These are phyloP conservation scores for Lagocephalus sceleratus DNA, from an alignment of 2,797 vertebrate genomes.

Conservation along the genomic window DNA sequence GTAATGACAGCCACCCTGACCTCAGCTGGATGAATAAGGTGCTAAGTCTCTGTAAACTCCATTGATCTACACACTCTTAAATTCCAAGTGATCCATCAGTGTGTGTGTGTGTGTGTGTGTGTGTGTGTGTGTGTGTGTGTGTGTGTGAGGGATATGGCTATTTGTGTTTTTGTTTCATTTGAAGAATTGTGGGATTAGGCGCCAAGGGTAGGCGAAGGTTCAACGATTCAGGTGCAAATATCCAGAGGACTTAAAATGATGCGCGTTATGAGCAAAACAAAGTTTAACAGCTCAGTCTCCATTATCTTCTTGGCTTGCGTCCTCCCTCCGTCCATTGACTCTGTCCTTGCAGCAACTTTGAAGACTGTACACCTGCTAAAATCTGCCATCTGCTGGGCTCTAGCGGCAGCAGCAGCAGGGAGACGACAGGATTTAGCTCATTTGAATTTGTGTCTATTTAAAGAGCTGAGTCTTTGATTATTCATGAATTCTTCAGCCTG, in stretches of 20 bases:
- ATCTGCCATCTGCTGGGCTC: constrained; percentile 59
- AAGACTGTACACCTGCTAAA: constrained; percentile 28
- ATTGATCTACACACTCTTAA: constrained; percentile 38
- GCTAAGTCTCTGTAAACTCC: constrained; percentile 68
- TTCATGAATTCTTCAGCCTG: constrained; percentile 42
- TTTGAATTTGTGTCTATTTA: constrained; percentile 22
- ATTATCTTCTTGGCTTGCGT: constrained; percentile 27
- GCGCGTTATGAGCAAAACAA: constrained; percentile 56
- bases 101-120: constrained; percentile 34
- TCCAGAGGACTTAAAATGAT: constrained; percentile 58
- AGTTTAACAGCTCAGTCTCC: constrained; percentile 46
- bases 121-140: constrained; percentile 35
- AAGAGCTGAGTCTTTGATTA: constrained; percentile 29
- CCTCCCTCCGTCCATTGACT: constrained; percentile 15
- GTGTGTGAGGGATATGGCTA: constrained; percentile 13
- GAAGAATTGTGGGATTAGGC: constrained; percentile 34
- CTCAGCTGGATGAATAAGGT: constrained; percentile 67
- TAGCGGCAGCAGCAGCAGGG: constrained; percentile 65
- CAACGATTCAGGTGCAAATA: constrained; percentile 51
- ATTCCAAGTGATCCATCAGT: constrained; percentile 45
- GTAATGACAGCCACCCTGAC: constrained; percentile 59
- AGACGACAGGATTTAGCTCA: constrained; percentile 38
- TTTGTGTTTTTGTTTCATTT: constrained; percentile 13
- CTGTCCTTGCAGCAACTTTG: constrained; percentile 41
- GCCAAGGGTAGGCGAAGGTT: constrained; percentile 32